Conservation (phyloP, 2,888 invertebrate genomes). For the Spisula solida region DNA sequence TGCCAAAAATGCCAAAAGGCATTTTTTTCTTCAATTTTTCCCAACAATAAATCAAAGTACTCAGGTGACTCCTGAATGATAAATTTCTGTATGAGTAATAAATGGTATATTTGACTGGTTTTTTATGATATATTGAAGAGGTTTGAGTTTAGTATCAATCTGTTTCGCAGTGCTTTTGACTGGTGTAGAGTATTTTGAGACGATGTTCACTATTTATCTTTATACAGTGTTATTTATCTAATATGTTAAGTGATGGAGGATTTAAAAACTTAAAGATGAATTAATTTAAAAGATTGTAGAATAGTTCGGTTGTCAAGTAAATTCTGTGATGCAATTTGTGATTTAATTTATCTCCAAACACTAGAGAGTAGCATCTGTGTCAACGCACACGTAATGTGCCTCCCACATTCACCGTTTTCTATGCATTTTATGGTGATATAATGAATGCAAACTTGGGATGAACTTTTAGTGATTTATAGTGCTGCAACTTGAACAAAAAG, state of each 20-base stretch:
- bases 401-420: no score
- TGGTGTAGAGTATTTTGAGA: neutral
- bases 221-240: neutral
- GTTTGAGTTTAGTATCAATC: neutral
- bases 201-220: neutral
- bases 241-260: neutral
- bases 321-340: neutral
- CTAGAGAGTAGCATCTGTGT: neutral
- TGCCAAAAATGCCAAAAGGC: no score
- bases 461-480: no score
- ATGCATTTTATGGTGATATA: no score
- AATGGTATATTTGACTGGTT: neutral
- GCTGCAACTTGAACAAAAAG: no score
- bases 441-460: no score
- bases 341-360: conserved; percentile 1
- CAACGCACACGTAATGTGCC: no score
- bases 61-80: neutral
- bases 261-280: conserved; percentile 3
- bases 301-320: neutral
- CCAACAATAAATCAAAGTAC: neutral
- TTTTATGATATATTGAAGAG: neutral
- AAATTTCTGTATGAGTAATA: neutral
- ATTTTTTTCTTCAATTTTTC: neutral
- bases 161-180: neutral
- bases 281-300: neutral